Evolutionary conservation across 2,888 invertebrate genomes (phyloP), one percentile per base, ranked within the genome.

Genomic region (Cenopis cana): DNA sequence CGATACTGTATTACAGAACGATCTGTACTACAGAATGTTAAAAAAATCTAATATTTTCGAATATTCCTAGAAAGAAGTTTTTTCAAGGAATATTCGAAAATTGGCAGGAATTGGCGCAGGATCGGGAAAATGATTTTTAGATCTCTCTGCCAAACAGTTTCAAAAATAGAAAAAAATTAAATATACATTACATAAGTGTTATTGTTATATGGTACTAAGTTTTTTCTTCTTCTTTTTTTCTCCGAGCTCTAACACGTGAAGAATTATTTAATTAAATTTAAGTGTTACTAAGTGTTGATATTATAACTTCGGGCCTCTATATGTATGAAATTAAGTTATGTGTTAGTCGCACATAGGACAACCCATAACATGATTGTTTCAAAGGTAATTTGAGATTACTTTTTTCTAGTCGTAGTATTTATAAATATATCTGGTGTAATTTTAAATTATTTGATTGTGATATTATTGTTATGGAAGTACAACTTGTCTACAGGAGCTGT

Each of bases 371-470:
- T 64, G 18, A 46, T 69, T 66, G 70, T 70, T 66, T 46, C 60
- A 49, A 66, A 70, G 38, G 54, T 54, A 12, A 20, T n/a, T 54
- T 71, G 61, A 67, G 55, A 61, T 67, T 66, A 54, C 3, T 55
- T 66, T 60, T 54, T 24, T 41, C 69, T 74, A 6, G 67, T 71
- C 68, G 49, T 59, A n/a, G 69, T 72, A 70, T 70, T 69, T 55
- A n/a, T 69, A 56, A 78, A 60, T 77, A 68, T 78, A 70, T 79
- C 57, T 74, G 74, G 56, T 68, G 60, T 72, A 60, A 59, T 61
- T 56, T 55, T 57, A 61, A 74, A 73, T 73, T 70, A 80, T 82
- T 80, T 50, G 12, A 77, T 81, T 81, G 84, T 85, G 82, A 85
- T 84, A 82, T 76, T 77, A 76, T 71, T 78, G 74, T 81, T 78